Base-by-base conservation (phyloP, 2,113 vertebrate species). In the Corythornis cristatus region DNA sequence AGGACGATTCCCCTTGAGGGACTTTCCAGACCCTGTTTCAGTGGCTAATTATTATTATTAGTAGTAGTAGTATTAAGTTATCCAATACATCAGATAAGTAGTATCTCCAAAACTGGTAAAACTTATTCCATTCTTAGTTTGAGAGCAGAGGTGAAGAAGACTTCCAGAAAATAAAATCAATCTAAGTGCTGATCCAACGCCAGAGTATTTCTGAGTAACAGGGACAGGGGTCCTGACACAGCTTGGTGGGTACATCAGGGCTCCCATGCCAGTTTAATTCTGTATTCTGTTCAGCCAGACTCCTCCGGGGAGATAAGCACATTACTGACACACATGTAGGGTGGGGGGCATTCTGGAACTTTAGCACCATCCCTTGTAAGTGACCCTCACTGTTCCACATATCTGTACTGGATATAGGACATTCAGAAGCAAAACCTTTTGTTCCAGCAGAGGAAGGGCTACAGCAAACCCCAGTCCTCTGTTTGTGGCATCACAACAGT, bases 401-500 rank as follows among this genome's bases (percentile, higher is more conserved):
- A 65, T 56, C 58, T 58, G n/a, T 61, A 15, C 45, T 54, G 43
- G 23, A 86, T 54, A 81, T 12, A 37, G n/a, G 62, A 53, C 50
- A 17, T 86, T 88, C 61, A 79, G 74, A 68, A 81, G 46, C 72
- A 94, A 92, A 96, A 94, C 71, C 89, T 87, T 95, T 93, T 88
- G 90, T 91, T 84, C 90, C 76, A 19, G 62, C 72, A 93, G 35
- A 86, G 43, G 73, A 86, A 93, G 25, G 66, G 53, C 77, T 93
- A 83, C 57, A 86, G 42, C 40, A 57, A 93, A 3, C 21, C 87
- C 78, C 97, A 93, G 91, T 93, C 88, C 72, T 96, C 65, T 96
- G 94, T 96, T 96, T 97, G 87, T 88, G 75, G 92, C 96, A 96
- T 95, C 96, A 96, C 92, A 95, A 84, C 80, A 35, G 91, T 96